These are phyloP conservation scores for Podarcis siculus DNA, from an alignment of 2,797 vertebrate species.

Conservation along the genomic window DNA sequence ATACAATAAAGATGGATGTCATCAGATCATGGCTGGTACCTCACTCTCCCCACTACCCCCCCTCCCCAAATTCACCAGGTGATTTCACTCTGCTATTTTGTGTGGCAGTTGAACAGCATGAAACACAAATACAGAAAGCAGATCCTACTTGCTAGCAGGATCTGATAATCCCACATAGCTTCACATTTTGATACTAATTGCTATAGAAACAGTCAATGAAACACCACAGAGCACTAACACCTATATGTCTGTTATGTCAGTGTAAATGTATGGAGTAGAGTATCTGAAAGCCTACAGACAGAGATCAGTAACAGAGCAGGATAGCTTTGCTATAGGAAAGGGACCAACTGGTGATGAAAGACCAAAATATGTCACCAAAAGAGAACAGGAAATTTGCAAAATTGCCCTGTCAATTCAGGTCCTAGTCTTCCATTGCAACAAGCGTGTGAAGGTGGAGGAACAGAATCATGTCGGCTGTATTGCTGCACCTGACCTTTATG, in stretches of 20 bases:
- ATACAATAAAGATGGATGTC: not conserved
- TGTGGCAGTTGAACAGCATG: not conserved
- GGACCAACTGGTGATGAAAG: not conserved
- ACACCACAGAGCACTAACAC: not conserved
- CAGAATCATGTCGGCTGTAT: not conserved
- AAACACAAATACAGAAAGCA: not conserved
- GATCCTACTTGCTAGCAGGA: not conserved
- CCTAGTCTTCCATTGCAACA: not conserved
- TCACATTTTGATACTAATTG: not conserved
- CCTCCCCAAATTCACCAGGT: not conserved
- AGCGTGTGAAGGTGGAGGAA: not conserved
- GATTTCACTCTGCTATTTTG: not conserved
- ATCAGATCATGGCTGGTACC: not conserved
- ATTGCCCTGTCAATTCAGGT: not conserved
- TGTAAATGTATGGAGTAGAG: not conserved
- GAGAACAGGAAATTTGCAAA: not conserved
- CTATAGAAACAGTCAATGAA: not conserved
- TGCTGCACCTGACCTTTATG: not conserved
- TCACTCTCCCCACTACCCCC: no score
- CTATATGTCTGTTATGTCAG: not conserved
- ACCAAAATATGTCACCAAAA: not conserved
- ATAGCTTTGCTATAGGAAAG: not conserved
- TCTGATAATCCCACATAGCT: not conserved
- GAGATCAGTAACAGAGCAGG: not conserved
- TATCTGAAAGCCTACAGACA: not conserved